Evolutionary conservation across 1,140 invertebrate genomes (phyloP).

Genomic region (Camponotus pennsylvanicus): DNA sequence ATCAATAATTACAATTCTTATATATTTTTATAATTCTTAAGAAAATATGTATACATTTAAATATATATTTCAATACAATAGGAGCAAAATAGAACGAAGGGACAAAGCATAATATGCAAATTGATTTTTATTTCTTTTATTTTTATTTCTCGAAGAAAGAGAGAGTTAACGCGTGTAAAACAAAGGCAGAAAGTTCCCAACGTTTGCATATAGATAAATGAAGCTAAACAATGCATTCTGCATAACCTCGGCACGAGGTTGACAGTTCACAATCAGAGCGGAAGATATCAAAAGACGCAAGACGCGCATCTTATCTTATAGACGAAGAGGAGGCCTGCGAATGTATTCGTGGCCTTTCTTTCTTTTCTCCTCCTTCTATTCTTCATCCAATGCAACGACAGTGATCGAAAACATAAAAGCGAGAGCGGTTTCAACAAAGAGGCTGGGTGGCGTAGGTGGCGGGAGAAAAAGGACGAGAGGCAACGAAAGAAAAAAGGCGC

Average conservation of each 20-base stretch:
- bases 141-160: background rate
- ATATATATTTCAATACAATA: background rate
- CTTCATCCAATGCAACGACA: background rate
- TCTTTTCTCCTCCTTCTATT: background rate
- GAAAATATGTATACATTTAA: too few species aligned
- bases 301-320: background rate
- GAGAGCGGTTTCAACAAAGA: conserved; percentile 39
- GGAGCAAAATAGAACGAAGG: background rate
- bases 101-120: background rate
- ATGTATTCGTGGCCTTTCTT: background rate
- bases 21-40: too few species aligned
- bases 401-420: background rate
- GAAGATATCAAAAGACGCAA: background rate
- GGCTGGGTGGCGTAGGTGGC: conserved; percentile 43
- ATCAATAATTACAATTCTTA: conserved; percentile 12
- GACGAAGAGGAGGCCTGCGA: background rate
- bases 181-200: background rate
- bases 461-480: conserved; percentile 26
- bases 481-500: background rate
- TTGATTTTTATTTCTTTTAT: conserved; percentile 10
- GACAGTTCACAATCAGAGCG: background rate
- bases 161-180: background rate
- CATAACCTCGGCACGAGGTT: conserved; percentile 2
- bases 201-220: conserved; percentile 16
- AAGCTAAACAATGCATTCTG: background rate